These are phyloP conservation scores for Athripsodes cinereus DNA, from an alignment of 2,888 invertebrate species.

Conservation along the genomic window DNA sequence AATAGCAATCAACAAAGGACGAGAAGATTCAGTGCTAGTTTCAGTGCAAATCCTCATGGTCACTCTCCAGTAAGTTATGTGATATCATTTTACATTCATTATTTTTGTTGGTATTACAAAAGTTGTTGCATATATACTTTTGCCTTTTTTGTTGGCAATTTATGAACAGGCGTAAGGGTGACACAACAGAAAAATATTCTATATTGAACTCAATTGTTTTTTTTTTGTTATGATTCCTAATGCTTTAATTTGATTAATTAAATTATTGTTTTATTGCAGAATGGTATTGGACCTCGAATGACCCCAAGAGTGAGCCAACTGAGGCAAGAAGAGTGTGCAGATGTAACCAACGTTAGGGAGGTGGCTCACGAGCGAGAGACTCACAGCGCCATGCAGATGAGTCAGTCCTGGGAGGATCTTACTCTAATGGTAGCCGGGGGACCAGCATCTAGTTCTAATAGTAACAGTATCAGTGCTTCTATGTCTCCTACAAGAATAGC, in stretches of 20 bases:
- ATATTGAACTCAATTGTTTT: too few species aligned
- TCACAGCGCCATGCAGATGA: slow-evolving; percentile 88
- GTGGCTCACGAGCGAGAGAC: slow-evolving; percentile 88
- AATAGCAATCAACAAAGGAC: slow-evolving; percentile 64
- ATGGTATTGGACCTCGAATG: slow-evolving; percentile 58
- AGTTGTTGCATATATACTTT: too few species aligned
- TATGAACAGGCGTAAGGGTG: too few species aligned
- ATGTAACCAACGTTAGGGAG: slow-evolving; percentile 74
- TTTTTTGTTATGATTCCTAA: too few species aligned
- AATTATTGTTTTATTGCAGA: slow-evolving; percentile 34
- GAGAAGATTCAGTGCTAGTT: slow-evolving; percentile 85
- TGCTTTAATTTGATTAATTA: too few species aligned
- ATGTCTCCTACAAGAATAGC: slow-evolving; percentile 35
- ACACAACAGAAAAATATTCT: too few species aligned
- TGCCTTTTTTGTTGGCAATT: too few species aligned
- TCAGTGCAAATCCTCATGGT: slow-evolving; percentile 62
- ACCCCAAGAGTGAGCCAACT: slow-evolving; percentile 85
- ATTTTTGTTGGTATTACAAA: too few species aligned
- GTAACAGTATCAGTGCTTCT: slow-evolving; percentile 39
- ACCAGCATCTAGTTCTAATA: slow-evolving; percentile 34
- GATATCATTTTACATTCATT: too few species aligned
- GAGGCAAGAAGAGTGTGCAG: slow-evolving; percentile 82
- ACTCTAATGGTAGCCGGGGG: slow-evolving; percentile 56
- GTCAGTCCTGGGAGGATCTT: slow-evolving; percentile 91
- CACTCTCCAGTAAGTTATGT: slow-evolving; percentile 25